Base-by-base conservation (phyloP, 2,113 vertebrate genomes). In the Recurvirostra avosetta region DNA sequence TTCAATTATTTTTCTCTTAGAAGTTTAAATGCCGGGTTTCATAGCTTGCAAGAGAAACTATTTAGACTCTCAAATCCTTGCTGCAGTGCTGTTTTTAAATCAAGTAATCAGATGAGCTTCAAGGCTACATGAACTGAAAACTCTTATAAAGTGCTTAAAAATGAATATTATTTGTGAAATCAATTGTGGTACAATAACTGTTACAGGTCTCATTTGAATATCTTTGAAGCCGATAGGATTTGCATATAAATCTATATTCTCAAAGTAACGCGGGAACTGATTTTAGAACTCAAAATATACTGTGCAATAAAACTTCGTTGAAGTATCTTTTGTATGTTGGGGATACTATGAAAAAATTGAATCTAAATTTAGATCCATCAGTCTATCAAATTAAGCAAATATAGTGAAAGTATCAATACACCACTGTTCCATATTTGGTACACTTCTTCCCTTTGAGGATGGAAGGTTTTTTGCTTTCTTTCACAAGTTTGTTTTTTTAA, bases 161-260 rank as follows among this genome's bases (percentile, higher is more conserved):
- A 73, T 84, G 0, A 82, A 16, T 95, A 50, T 65, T 90, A 71
- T 89, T 92, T 66, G 27, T 78, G 70, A 76, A 89, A 92, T 83
- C 34, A n/a, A 0, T 76, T 89, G 50, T 89, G 18, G 18, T 91
- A 52, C 65, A 91, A 40, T 86, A 92, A 73, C 55, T 93, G 29
- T 88, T 91, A 75, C 32, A 52, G 38, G 50, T 94, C 62, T 88
- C 13, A 80, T 96, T 84, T 96, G 38, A 96, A 86, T 92, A 63
- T 22, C 68, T 96, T 80, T 92, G 86, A 95, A 95, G 32, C 43
- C 5, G 6, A 38, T 63, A 56, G 15, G 26, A 92, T 92, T 95
- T 95, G 36, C 77, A 90, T 85, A 45, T 67, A 88, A 85, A 93
- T 90, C 41, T 76, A 11, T 83, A 72, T 68, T 85, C 63, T 86